phyloP scores from a whole-genome alignment of 1,140 invertebrate genomes.

The Tachypleus tridentatus region DNA sequence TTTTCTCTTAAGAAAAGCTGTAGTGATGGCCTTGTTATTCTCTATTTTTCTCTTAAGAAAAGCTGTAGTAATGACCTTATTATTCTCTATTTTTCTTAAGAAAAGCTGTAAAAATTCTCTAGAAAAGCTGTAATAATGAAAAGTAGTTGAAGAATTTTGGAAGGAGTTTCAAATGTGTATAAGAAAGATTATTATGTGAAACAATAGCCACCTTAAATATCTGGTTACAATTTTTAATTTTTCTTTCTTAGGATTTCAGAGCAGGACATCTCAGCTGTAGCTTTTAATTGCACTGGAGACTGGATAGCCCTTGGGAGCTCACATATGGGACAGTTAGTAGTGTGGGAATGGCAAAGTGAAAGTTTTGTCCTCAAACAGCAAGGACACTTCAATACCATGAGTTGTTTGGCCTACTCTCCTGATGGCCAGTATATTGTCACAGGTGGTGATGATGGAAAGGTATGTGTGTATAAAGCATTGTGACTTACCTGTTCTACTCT shows the following conservation, averaged over 20 bases:
- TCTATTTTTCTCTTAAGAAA: too few relatives aligned
- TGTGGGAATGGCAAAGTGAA: constrained; percentile 99
- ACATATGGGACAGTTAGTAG: constrained; percentile 62
- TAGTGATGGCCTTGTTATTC: too few relatives aligned
- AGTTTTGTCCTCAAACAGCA: constrained; percentile 97
- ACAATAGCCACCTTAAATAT: neutral
- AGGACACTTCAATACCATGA: constrained; percentile 80
- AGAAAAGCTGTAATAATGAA: too few relatives aligned
- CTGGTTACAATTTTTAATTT: constrained; percentile 21
- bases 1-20: too few relatives aligned
- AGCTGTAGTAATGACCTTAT: too few relatives aligned
- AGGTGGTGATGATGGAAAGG: constrained; percentile 89
- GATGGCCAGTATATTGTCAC: constrained; percentile 84
- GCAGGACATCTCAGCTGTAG: constrained; percentile 61
- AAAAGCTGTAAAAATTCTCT: too few relatives aligned
- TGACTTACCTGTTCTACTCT: too few relatives aligned
- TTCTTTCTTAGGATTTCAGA: constrained; percentile 52
- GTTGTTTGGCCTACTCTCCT: constrained; percentile 72
- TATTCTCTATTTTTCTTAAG: too few relatives aligned
- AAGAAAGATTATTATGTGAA: too few relatives aligned
- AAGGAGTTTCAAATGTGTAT: too few relatives aligned
- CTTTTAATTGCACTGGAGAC: constrained; percentile 75
- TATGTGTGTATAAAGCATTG: constrained; percentile 25
- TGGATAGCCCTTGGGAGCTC: constrained; percentile 84
- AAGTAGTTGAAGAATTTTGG: too few relatives aligned